Conservation (phyloP, 1,140 invertebrate genomes). For the Anastrepha obliqua region DNA sequence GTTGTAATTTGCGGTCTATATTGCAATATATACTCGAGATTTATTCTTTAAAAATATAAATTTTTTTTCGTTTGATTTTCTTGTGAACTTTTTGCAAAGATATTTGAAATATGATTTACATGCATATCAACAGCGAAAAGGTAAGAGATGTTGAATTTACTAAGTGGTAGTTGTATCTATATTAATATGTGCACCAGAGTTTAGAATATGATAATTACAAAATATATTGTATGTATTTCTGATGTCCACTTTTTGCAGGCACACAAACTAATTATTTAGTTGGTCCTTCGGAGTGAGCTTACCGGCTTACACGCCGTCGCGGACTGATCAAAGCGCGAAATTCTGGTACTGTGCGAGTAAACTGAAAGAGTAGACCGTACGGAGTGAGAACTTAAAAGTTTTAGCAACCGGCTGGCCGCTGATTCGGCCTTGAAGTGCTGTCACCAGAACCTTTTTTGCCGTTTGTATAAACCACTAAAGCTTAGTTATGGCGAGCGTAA, state of each 20-base stretch:
- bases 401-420: too few relatives aligned
- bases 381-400: too few relatives aligned
- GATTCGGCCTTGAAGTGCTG: too few relatives aligned
- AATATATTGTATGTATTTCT: slow-evolving; percentile 18
- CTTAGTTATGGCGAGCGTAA: too few relatives aligned
- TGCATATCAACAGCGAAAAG: not conserved
- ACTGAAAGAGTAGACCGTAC: too few relatives aligned
- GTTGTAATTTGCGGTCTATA: not conserved
- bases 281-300: too few relatives aligned
- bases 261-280: slow-evolving; percentile 14
- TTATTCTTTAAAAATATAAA: not conserved
- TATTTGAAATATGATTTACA: not conserved
- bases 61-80: not conserved
- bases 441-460: too few relatives aligned
- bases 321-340: too few relatives aligned
- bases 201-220: not conserved
- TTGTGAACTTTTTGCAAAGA: not conserved
- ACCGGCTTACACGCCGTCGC: too few relatives aligned
- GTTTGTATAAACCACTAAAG: too few relatives aligned
- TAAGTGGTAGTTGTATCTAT: not conserved
- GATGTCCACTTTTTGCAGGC: slow-evolving; percentile 1
- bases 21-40: not conserved
- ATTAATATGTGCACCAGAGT: not conserved
- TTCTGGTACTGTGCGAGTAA: too few relatives aligned
- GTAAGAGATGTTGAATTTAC: slow-evolving; percentile 25